Evolutionary conservation across 2,888 invertebrate genomes (phyloP).

Genomic region (Machimus rusticus): DNA sequence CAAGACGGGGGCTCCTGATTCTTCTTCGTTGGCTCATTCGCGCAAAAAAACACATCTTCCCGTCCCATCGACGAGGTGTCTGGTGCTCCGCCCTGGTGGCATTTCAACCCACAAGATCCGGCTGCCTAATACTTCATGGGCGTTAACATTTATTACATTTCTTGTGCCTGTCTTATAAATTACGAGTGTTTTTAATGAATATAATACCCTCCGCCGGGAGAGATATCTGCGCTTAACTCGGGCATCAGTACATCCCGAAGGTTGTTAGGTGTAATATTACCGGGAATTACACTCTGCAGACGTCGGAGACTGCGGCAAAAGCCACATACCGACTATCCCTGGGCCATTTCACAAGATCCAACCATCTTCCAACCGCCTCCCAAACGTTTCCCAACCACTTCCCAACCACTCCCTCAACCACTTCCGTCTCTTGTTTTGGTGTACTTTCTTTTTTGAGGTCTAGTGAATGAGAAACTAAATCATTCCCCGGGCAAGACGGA

Average conservation of each 20-base stretch:
- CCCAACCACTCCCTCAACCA: neutral
- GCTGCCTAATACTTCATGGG: constrained; percentile 28
- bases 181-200: constrained; percentile 31
- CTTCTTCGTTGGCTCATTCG: neutral
- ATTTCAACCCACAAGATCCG: constrained; percentile 8
- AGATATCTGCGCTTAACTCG: constrained; percentile 16
- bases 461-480: constrained; percentile 5
- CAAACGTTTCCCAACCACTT: neutral
- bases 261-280: constrained; percentile 34
- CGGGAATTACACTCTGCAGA: constrained; percentile 16
- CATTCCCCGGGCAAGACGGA: neutral
- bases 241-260: constrained; percentile 20
- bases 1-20: neutral
- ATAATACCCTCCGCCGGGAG: constrained; percentile 27
- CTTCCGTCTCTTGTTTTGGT: neutral
- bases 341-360: neutral
- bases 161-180: constrained; percentile 31
- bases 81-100: neutral
- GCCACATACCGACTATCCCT: neutral
- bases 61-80: neutral
- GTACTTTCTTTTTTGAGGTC: neutral
- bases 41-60: neutral
- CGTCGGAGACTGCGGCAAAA: neutral
- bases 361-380: neutral
- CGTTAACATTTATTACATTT: constrained; percentile 37